A percentile compares a stretch with the other conserved stretches of the same genome.
Evolutionary conservation across 2,888 invertebrate genomes (phyloP).

Genomic region (Lumbricus terrestris): DNA sequence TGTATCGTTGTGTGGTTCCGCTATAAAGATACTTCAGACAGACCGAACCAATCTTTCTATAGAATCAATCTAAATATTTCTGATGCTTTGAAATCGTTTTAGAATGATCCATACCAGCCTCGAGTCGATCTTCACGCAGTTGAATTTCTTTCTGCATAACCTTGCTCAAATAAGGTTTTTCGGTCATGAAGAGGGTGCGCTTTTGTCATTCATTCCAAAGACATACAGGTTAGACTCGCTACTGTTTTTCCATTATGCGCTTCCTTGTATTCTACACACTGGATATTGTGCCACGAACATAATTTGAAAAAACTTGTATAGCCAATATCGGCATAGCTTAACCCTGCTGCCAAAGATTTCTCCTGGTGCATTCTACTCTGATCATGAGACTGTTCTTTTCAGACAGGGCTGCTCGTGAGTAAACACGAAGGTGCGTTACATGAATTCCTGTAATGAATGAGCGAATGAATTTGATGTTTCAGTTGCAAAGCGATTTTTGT

Average conservation of each 20-base stretch:
- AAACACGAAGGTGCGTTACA: too few relatives aligned
- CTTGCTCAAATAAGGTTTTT: constrained; percentile 87
- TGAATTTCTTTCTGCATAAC: constrained; percentile 97
- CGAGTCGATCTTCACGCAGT: constrained; percentile 89
- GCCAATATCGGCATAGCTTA: too few relatives aligned
- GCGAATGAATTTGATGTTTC: too few relatives aligned
- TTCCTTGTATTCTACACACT: neutral
- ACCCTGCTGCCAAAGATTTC: too few relatives aligned
- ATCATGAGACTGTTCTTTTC: too few relatives aligned
- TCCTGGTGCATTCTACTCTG: too few relatives aligned
- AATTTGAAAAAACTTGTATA: too few relatives aligned
- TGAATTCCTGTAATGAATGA: too few relatives aligned
- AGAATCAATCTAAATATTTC: neutral
- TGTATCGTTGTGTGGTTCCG: neutral
- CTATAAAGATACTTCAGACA: neutral
- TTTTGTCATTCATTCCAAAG: constrained; percentile 89
- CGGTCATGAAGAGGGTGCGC: constrained; percentile 67
- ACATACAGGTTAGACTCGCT: constrained; percentile 77
- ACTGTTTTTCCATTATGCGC: neutral
- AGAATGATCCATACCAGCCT: constrained; percentile 89
- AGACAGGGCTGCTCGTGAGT: too few relatives aligned
- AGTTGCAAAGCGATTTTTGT: too few relatives aligned
- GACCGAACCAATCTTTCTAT: neutral
- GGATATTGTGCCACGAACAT: neutral
- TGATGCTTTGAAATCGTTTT: constrained; percentile 26